Base-by-base conservation (phyloP, 2,888 invertebrate species). In the Hyposoter dolosus region DNA sequence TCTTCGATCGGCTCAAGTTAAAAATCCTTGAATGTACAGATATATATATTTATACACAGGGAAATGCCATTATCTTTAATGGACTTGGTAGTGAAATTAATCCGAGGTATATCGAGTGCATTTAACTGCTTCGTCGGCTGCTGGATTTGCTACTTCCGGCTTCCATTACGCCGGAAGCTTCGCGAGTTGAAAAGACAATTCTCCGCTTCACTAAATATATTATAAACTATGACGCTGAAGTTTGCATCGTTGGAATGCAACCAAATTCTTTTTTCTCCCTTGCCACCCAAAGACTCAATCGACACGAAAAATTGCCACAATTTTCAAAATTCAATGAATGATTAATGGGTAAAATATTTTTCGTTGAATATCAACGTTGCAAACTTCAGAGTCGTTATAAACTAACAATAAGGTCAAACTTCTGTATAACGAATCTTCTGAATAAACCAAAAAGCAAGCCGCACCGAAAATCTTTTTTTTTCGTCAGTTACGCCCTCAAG, bases 31-130 rank as follows among this genome's bases (percentile, higher is more conserved):
- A 40, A 40, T 10, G 3, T 32, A 32, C 32, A 32, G 9, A 28
- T 10, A 7, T 12, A 28, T 23, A 23, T 28, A 56, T 10, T 12
- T 23, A 6, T 23, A 23, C 28, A 60, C 15, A 60, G 3, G 23
- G 0, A 23, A 28, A 15, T 28, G 60, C 15, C 60, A 60, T 60
- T 60, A 60, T 28, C 60, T 60, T 28, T 60, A 60, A 60, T 60
- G 60, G 28, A 12, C 60, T 28, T 15, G 60, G 60, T 56, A 60
- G 28, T 60, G 28, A 60, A 60, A 60, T 60, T 60, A 60, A 60
- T 60, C 60, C 60, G 15, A 28, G 28, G 5, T 15, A 60, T 60
- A 60, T 60, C 28, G 15, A 15, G 15, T 60, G 28, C 15, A 60
- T 60, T 60, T 28, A 28, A 60, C 5, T 56, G 12, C 12, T 10